Conservation (phyloP, 1,140 invertebrate genomes). For the Ditylenchus dipsaci region DNA sequence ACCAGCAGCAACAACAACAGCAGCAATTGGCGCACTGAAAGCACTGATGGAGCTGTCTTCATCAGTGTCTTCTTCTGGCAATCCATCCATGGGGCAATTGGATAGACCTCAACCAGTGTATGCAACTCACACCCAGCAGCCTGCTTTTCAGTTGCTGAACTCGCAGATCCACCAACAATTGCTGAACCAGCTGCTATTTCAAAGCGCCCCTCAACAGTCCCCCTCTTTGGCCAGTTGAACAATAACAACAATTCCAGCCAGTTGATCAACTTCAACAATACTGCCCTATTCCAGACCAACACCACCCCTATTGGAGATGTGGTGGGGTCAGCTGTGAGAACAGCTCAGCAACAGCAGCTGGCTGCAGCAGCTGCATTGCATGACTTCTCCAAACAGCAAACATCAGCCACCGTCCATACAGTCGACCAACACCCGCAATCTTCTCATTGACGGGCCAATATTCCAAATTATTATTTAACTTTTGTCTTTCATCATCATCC, state of each 20-base stretch:
- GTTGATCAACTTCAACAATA: neutral
- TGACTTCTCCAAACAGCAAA: neutral
- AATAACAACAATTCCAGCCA: neutral
- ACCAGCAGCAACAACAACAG: neutral
- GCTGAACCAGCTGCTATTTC: neutral
- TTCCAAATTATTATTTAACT: neutral
- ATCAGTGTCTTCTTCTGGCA: neutral
- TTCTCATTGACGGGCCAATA: neutral
- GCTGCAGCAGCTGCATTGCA: neutral
- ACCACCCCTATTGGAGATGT: neutral
- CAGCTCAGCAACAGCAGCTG: neutral
- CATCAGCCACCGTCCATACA: neutral
- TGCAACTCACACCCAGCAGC: neutral
- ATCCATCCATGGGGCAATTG: neutral
- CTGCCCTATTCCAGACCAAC: neutral
- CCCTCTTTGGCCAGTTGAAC: neutral
- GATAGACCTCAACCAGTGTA: neutral
- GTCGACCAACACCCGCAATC: neutral
- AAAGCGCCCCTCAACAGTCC: neutral
- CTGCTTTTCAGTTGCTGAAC: neutral
- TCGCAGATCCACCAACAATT: neutral
- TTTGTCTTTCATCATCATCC: neutral
- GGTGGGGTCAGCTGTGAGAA: neutral
- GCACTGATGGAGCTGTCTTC: conserved; percentile 3
- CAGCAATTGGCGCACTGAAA: conserved; percentile 2